Evolutionary conservation across 2,888 invertebrate genomes (phyloP), one percentile per base, ranked within the genome.

Genomic region (Elysia crispata): DNA sequence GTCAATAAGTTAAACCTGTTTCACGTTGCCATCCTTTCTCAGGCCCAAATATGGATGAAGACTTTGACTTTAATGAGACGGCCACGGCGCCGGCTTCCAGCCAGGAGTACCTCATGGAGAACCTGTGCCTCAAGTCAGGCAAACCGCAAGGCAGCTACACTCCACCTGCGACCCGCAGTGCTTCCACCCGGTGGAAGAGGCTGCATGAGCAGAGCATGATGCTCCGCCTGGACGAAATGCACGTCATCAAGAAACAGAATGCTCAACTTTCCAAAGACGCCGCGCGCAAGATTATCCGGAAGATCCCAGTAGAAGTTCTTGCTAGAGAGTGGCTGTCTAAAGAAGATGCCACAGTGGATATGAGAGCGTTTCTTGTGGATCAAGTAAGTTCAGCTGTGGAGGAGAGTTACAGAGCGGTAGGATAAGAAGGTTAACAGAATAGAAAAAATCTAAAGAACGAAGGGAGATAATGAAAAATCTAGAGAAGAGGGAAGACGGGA

Each of bases 131-230:
- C 62, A 60, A 84, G 78, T 30, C 83, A 83, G 81, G 84, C 76
- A 30, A 81, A 83, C 31, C 23, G 18, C 25, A 66, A 6, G 80
- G 76, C 18, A 69, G 70, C 15, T 76, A 89, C 81, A 82, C 86
- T 76, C 79, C 83, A 31, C 89, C 89, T 11, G 82, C 86, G 15
- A 86, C 88, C 6, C 86, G 86, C 67, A 90, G 89, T 85, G 89
- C 90, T 28, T 87, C 88, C 1, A 85, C 86, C 72, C 83, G 88
- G 81, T 91, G 90, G 90, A 88, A 88, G 77, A 81, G 88, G 50
- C 87, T 89, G 33, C 90, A 91, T 82, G 91, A 91, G 81, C 90
- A 91, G 79, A 87, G 87, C 64, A 89, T 90, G 86, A 90, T 92
- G 89, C 86, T 86, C 50, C 89, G 89, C 79, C 82, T 92, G 41